Percentiles rank a stretch among this genome's conserved stretches.
These are phyloP conservation scores for Dissostichus mawsoni DNA, from an alignment of 2,113 vertebrate species.

Conservation along the genomic window DNA sequence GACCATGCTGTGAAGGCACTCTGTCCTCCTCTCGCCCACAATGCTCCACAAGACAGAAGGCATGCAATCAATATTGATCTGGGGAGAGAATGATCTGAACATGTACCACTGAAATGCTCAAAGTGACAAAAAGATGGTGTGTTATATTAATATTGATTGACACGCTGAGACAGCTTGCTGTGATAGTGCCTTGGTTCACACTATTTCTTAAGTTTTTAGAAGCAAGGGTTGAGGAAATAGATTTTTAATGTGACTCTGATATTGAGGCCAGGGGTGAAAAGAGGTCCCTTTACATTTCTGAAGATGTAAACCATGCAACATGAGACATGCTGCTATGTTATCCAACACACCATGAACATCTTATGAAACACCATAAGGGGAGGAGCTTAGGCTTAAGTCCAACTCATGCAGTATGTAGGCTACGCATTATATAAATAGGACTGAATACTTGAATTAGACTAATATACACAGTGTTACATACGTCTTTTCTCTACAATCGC, in stretches of 20 bases:
- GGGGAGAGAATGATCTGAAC: conserved; percentile 1
- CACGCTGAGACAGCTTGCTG: background rate
- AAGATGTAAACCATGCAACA: conserved; percentile 31
- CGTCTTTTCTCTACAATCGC: too few species aligned
- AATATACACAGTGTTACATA: background rate
- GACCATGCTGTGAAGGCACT: conserved; percentile 51
- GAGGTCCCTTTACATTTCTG: background rate
- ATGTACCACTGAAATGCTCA: background rate
- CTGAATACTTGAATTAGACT: background rate
- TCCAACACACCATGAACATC: conserved; percentile 26
- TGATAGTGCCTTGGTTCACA: background rate
- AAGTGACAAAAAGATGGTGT: background rate
- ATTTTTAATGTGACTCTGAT: conserved; percentile 13
- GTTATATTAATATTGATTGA: background rate
- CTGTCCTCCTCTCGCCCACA: conserved; percentile 20
- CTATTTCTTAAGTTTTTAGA: background rate
- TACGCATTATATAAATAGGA: background rate
- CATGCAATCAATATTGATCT: conserved; percentile 62
- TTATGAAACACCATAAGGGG: conserved; percentile 50
- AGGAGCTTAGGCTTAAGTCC: background rate
- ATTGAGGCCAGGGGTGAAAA: conserved; percentile 14
- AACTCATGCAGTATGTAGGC: background rate
- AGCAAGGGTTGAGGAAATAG: background rate
- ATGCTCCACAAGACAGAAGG: conserved; percentile 52
- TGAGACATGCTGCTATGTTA: conserved; percentile 41